Evolutionary conservation across 1,140 invertebrate genomes (phyloP), one percentile per base, ranked within the genome.

Genomic region (Aethina tumida): DNA sequence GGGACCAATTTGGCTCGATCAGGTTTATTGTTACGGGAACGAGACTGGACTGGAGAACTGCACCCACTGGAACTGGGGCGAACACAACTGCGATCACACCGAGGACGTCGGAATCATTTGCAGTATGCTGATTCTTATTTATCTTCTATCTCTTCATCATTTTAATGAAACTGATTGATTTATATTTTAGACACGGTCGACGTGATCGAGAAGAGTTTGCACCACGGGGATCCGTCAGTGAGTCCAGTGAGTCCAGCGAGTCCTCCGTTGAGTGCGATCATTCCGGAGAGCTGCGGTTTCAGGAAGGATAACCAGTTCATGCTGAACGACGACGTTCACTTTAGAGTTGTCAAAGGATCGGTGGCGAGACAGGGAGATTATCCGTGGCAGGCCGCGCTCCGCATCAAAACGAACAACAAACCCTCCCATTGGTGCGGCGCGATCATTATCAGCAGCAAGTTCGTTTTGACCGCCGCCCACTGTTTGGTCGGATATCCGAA

Each of bases 381-480:
- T 58, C 85, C 85, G 2, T 89, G 85, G 83, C 81, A 85, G 73
- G 84, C 81, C 6, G 81, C 78, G 26, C 65, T 88, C 30, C 59
- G 79, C 34, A 63, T 77, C 1, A 67, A 71, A 32, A 72, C 68
- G 9, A 65, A 71, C 26, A 68, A 62, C 13, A 65, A 66, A 44
- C 58, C 62, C 37, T 68, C 71, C 2, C 81, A 86, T 59, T 84
- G 76, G 75, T 89, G 84, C 53, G 84, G 84, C 1, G 84, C 79
- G 0, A 75, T 84, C 2, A 67, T 89, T 2, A 64, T 89, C 16
- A 74, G 72, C 7, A 67, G 75, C 17, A 58, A 71, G 24, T 79
- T 81, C 56, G 65, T 87, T 4, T 58, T 89, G 3, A 85, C 81
- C n/a, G 83, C 84, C 1, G 84, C 81, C 1, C 84, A 88, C 58